phyloP scores from a whole-genome alignment of 2,113 vertebrate species.

The Pterophyllum scalare region DNA sequence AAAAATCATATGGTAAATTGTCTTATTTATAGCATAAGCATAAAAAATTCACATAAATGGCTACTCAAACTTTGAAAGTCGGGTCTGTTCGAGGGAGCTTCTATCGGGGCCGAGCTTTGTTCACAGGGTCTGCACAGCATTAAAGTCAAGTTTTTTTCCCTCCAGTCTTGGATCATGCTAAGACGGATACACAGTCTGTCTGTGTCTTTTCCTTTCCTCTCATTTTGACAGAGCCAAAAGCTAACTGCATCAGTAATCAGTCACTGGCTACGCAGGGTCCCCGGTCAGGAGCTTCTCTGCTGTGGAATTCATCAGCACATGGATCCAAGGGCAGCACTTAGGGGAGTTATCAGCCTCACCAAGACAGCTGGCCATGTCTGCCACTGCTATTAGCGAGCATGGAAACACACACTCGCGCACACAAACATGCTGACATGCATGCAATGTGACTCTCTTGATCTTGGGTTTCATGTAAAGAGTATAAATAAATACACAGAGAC shows the following conservation, averaged over 20 bases:
- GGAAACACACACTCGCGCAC: conserved; percentile 1
- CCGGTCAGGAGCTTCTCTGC: conserved; percentile 50
- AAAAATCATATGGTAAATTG: not conserved
- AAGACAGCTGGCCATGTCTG: conserved; percentile 59
- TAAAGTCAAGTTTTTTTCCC: conserved; percentile 7
- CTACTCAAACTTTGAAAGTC: not conserved
- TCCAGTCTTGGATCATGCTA: conserved; percentile 25
- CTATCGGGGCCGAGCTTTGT: conserved; percentile 9
- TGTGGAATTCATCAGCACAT: conserved; percentile 66
- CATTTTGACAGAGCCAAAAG: conserved; percentile 29
- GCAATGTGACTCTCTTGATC: not conserved
- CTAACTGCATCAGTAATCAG: conserved; percentile 59
- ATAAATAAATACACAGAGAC: not conserved
- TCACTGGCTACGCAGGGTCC: conserved; percentile 39
- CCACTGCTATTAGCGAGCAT: conserved; percentile 26
- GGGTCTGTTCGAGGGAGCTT: not conserved
- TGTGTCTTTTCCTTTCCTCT: conserved; percentile 23
- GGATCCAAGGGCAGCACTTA: conserved; percentile 59
- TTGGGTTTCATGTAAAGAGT: not conserved
- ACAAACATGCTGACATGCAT: not conserved
- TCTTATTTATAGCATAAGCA: not conserved
- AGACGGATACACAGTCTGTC: conserved; percentile 26
- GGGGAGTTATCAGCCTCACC: conserved; percentile 55
- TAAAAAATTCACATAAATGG: not conserved
- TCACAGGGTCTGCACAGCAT: not conserved